Percentiles rank a stretch among this genome's conserved stretches.
Conservation (phyloP, 2,797 vertebrate genomes). For the Chaetophractus vellerosus region DNA sequence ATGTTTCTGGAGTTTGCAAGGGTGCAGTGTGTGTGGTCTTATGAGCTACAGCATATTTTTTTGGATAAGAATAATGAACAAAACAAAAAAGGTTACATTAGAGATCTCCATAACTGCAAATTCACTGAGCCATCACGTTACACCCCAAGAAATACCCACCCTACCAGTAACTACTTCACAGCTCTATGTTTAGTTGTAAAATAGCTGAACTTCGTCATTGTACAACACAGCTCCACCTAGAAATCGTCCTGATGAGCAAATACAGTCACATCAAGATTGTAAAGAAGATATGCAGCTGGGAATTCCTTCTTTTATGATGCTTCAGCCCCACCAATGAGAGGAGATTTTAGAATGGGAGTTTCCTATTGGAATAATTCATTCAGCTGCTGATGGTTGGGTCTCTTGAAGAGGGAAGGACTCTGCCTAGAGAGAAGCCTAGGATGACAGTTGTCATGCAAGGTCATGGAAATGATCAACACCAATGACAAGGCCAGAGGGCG, state of each 20-base stretch:
- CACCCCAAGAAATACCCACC: conserved; percentile 99
- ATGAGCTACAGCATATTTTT: conserved; percentile 99
- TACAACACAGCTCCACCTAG: conserved; percentile 97
- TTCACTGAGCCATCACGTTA: conserved; percentile 97
- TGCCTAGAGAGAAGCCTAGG: conserved; percentile 95
- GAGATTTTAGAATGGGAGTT: conserved; percentile 99
- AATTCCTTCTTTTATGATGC: conserved; percentile 96
- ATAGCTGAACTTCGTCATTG: conserved; percentile 96
- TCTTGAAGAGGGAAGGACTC: conserved; percentile 97
- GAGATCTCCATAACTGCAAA: conserved; percentile 98
- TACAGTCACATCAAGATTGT: conserved; percentile 93
- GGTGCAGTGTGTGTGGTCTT: no score
- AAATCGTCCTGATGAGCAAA: conserved; percentile 96
- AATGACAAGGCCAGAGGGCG: conserved; percentile 97
- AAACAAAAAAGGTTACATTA: conserved; percentile 98
- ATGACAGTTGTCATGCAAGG: conserved; percentile 99
- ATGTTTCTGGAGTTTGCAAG: no score
- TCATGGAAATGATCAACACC: conserved; percentile 99
- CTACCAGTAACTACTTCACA: conserved; percentile 98
- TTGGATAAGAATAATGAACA: conserved; percentile 97
- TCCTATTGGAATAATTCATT: conserved; percentile 95
- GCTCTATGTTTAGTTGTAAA: conserved; percentile 97
- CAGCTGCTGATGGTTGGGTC: conserved; percentile 94
- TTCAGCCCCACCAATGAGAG: conserved; percentile 95
- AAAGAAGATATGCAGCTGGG: conserved; percentile 97